Evolutionary conservation across 2,888 invertebrate genomes (phyloP).

Genomic region (Thymelicus acteon): DNA sequence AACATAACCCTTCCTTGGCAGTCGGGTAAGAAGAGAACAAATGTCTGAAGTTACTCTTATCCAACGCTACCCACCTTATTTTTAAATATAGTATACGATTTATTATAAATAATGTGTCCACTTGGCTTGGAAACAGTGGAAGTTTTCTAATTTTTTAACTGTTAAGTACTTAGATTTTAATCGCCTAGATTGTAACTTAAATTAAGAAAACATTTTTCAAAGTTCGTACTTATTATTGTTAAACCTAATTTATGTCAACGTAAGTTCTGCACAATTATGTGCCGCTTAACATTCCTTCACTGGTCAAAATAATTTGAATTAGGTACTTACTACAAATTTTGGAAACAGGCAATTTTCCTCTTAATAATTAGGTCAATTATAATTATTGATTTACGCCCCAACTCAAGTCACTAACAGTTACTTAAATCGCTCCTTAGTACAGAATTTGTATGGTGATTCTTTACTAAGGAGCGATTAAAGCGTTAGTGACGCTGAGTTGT

Average conservation of each 20-base stretch:
- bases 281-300: constrained; percentile 11
- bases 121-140: neutral
- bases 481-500: too few relatives aligned
- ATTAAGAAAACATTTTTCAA: neutral
- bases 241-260: constrained; percentile 10
- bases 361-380: neutral
- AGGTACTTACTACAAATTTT: neutral
- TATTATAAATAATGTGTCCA: constrained; percentile 16
- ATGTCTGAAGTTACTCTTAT: constrained; percentile 8
- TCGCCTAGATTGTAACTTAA: neutral
- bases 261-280: constrained; percentile 5
- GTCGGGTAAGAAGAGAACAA: neutral
- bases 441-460: too few relatives aligned
- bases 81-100: constrained; percentile 24
- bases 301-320: neutral
- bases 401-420: too few relatives aligned
- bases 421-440: too few relatives aligned
- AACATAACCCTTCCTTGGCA: too few relatives aligned
- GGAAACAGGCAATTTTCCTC: neutral
- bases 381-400: neutral
- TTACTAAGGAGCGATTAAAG: too few relatives aligned
- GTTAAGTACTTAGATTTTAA: constrained; percentile 17
- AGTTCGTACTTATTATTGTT: constrained; percentile 12
- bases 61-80: constrained; percentile 15
- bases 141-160: constrained; percentile 2